Percentiles rank a stretch among this genome's conserved stretches.
phyloP scores from a whole-genome alignment of 2,797 vertebrate species.

The Hydrolagus colliei region DNA sequence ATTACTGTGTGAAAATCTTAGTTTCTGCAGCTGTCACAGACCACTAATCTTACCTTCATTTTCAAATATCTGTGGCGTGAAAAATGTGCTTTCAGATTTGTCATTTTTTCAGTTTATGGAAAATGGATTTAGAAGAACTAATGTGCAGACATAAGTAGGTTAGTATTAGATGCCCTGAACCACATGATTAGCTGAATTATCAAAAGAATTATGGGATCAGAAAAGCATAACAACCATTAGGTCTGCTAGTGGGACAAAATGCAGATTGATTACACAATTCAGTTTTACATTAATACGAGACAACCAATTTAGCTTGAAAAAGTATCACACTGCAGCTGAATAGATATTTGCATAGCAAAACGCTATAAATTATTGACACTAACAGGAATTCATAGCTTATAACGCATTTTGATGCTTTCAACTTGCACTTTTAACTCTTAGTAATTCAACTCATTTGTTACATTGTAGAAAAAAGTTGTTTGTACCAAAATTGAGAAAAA shows the following conservation, averaged over 20 bases:
- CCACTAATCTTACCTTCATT: slow-evolving; percentile 1
- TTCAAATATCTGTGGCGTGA: slow-evolving; percentile 17
- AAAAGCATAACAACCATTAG: slow-evolving; percentile 15
- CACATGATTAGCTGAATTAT: slow-evolving; percentile 28
- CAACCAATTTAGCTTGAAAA: slow-evolving; percentile 30
- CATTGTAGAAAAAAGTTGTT: not conserved
- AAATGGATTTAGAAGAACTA: slow-evolving; percentile 29
- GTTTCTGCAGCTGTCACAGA: not conserved
- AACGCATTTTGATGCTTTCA: slow-evolving; percentile 19
- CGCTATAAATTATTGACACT: slow-evolving; percentile 6
- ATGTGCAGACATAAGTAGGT: slow-evolving; percentile 5
- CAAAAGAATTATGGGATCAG: slow-evolving; percentile 25
- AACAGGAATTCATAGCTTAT: not conserved
- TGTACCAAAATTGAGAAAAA: not conserved
- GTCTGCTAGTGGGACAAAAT: not conserved
- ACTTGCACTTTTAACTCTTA: slow-evolving; percentile 8
- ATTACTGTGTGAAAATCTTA: not conserved
- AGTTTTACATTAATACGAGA: slow-evolving; percentile 27
- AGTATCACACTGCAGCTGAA: slow-evolving; percentile 15
- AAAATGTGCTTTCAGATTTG: slow-evolving; percentile 21
- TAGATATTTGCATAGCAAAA: slow-evolving; percentile 24
- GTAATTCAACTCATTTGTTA: slow-evolving; percentile 21
- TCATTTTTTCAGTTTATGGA: slow-evolving; percentile 17
- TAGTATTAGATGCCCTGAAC: slow-evolving; percentile 4
- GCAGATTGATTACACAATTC: slow-evolving; percentile 26